Base-by-base conservation (phyloP, 1,140 invertebrate species). In the Ceratoteleas bidentatus region DNA sequence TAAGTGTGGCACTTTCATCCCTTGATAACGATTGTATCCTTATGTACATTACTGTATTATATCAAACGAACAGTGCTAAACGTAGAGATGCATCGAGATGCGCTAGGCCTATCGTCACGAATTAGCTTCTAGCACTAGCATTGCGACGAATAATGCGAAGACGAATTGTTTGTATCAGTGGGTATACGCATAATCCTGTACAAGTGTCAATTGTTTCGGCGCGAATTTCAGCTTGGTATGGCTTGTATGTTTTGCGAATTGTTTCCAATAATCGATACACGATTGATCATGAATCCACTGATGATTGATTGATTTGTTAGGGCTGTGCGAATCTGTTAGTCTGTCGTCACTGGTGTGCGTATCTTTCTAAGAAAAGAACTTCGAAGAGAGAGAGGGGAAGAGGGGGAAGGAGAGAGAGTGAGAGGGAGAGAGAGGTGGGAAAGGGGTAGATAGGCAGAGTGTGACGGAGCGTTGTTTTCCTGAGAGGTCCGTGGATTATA, bases 291-390 rank as follows among this genome's bases (percentile, higher is more conserved):
- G 81, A 87, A 74, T 85, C 79, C 74, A 69, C 50, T 76, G 73
- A 85, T 84, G 79, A 85, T 87, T 87, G 85, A 87, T 88, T 84
- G 72, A 84, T 87, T 87, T 87, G 85, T 89, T 88, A 90, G 89
- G 78, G 90, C 89, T 92, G 90, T 91, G 88, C 87, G 88, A 91
- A 90, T 89, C 87, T 89, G 88, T 80, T 90, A 90, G 87, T 89
- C 87, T 88, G 86, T 79, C 66, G 77, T 88, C 84, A 87, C 80
- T 85, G 58, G 83, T 81, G 61, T 85, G 84, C 85, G 74, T 83
- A 77, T 85, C 68, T 86, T 85, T 84, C 68, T 83, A 84, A 85
- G 68, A 68, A 54, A 83, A 75, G 50, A 81, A 56, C 72, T 50
- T 70, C 62, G 73, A 75, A 76, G 54, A 40, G 36, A 40, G 36